These are phyloP conservation scores for Lydus trimaculatus DNA, from an alignment of 2,888 invertebrate species.

Conservation along the genomic window DNA sequence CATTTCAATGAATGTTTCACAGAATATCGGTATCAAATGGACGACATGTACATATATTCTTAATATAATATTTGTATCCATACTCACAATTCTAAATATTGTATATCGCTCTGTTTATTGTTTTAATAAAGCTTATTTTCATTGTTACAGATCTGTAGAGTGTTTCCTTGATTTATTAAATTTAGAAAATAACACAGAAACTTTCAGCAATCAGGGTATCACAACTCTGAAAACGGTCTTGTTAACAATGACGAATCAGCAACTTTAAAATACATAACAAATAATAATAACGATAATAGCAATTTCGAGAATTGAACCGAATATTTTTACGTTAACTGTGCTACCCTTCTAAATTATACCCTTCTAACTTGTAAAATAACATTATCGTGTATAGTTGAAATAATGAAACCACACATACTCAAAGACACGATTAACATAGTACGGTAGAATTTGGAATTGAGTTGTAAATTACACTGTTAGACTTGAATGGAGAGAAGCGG, in stretches of 20 bases:
- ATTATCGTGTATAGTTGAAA: background rate
- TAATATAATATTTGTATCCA: conserved; percentile 4
- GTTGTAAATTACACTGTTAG: background rate
- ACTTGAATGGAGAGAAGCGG: background rate
- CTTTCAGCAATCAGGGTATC: no score
- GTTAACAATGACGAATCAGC: no score
- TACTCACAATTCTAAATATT: conserved; percentile 2
- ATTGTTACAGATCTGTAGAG: conserved; percentile 15
- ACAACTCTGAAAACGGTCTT: no score
- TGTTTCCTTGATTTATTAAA: background rate
- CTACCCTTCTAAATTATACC: no score
- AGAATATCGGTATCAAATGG: background rate
- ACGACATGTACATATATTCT: background rate
- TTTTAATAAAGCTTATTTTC: conserved; percentile 36
- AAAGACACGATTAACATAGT: background rate
- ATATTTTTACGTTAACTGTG: no score
- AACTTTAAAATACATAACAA: no score
- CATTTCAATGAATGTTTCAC: background rate
- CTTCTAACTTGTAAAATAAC: no score
- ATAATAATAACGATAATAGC: no score
- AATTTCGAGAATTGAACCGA: no score
- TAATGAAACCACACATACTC: background rate
- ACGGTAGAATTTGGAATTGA: background rate
- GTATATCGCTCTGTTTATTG: conserved; percentile 22
- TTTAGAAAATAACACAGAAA: no score